phyloP scores from a whole-genome alignment of 2,888 invertebrate genomes.

The Agelastica alni region DNA sequence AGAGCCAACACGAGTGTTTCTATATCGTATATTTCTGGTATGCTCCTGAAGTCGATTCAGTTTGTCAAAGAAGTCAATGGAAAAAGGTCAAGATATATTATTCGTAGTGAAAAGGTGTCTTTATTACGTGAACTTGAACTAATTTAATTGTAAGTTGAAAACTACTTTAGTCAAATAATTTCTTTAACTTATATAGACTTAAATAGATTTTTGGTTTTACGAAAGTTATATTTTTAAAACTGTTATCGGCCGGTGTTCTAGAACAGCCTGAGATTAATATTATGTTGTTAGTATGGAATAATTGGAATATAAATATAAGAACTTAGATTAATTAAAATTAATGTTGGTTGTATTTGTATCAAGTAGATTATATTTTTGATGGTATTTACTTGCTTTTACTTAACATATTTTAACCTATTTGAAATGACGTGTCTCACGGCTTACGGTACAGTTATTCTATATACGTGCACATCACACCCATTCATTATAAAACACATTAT shows the following conservation, averaged over 20 bases:
- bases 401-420: not conserved
- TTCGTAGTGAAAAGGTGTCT: slow-evolving; percentile 22
- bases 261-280: slow-evolving; percentile 1
- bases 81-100: slow-evolving; percentile 10
- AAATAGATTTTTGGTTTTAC: too few relatives aligned
- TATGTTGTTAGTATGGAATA: too few relatives aligned
- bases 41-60: slow-evolving; percentile 37
- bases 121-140: slow-evolving; percentile 13
- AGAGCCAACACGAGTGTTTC: slow-evolving; percentile 59
- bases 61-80: slow-evolving; percentile 29
- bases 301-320: not conserved
- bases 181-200: too few relatives aligned
- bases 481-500: not conserved
- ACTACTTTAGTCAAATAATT: too few relatives aligned
- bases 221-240: not conserved
- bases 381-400: not conserved
- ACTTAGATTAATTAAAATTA: not conserved
- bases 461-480: slow-evolving; percentile 3
- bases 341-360: not conserved
- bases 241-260: slow-evolving; percentile 7
- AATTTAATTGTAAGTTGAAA: slow-evolving; percentile 12
- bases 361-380: not conserved
- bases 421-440: slow-evolving; percentile 8
- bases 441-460: slow-evolving; percentile 8
- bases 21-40: slow-evolving; percentile 47